Conservation (phyloP, 1,140 invertebrate genomes). For the Pseudomyrmex pallidus region DNA sequence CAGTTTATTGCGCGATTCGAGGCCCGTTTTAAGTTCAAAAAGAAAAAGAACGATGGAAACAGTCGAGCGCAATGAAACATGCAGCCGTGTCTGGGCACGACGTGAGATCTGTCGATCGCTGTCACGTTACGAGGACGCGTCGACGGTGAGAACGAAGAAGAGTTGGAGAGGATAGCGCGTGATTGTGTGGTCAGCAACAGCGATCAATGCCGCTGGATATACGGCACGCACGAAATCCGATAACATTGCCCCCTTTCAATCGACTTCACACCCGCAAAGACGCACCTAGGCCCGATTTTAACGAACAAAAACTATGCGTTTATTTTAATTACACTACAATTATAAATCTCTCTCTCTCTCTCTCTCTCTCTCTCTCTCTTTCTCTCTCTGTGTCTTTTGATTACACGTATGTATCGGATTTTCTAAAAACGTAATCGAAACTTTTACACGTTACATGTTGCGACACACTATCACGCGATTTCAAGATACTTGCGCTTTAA, state of each 20-base stretch:
- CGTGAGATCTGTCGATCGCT: constrained; percentile 73
- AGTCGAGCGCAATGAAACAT: constrained; percentile 69
- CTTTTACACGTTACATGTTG: background rate
- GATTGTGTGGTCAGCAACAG: constrained; percentile 77
- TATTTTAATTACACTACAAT: too few relatives aligned
- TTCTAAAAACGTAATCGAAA: too few relatives aligned
- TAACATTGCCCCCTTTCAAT: constrained; percentile 65
- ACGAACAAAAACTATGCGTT: background rate
- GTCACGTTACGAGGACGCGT: constrained; percentile 70
- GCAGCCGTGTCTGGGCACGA: constrained; percentile 64
- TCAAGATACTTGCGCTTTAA: constrained; percentile 1
- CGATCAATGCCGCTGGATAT: constrained; percentile 76
- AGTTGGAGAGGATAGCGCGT: constrained; percentile 69
- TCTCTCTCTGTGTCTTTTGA: too few relatives aligned
- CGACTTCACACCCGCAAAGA: constrained; percentile 49
- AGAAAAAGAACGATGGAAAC: constrained; percentile 62
- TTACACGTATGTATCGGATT: too few relatives aligned
- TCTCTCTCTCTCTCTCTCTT: too few relatives aligned
- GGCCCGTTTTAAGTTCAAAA: background rate
- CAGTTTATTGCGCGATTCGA: constrained; percentile 6
- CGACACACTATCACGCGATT: constrained; percentile 21
- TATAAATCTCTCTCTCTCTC: too few relatives aligned
- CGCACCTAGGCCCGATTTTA: constrained; percentile 1
- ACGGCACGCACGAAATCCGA: constrained; percentile 73
- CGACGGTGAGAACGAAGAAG: constrained; percentile 60